A percentile compares a stretch with the other conserved stretches of the same genome.
Evolutionary conservation across 2,113 vertebrate species (phyloP).

Genomic region (Bubalus kerabau): DNA sequence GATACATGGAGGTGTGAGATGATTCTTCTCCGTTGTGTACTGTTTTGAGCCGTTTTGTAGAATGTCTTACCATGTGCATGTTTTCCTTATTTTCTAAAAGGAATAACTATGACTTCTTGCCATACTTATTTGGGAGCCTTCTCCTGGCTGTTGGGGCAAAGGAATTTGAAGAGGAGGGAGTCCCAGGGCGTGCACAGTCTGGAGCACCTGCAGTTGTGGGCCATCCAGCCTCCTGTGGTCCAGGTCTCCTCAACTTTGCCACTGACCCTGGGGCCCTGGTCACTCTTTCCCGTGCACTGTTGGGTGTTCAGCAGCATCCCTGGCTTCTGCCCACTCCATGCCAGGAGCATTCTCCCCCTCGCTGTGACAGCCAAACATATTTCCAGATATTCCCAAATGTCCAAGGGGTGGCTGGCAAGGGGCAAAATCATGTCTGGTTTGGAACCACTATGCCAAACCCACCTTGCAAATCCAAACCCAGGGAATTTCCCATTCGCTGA

Average conservation of each 20-base stretch:
- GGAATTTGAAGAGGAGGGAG: not conserved
- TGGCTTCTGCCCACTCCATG: not conserved
- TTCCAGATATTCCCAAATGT: not conserved
- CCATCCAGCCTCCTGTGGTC: not conserved
- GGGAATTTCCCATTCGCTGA: not conserved
- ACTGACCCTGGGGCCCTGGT: not conserved
- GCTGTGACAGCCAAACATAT: not conserved
- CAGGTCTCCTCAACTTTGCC: not conserved
- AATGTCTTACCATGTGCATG: not conserved
- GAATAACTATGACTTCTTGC: not conserved
- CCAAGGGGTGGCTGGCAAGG: not conserved
- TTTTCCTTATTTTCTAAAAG: not conserved
- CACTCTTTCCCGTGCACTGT: not conserved
- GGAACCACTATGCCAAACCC: not conserved
- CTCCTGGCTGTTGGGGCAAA: not conserved
- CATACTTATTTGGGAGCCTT: not conserved
- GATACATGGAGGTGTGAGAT: not conserved
- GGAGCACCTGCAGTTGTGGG: not conserved
- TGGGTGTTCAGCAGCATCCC: not conserved
- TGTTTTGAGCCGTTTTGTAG: not conserved
- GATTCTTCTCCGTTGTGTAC: fast-evolving
- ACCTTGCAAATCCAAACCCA: not conserved
- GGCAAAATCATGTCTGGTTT: not conserved
- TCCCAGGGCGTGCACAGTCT: not conserved
- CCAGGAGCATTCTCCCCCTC: not conserved